phyloP scores from a whole-genome alignment of 2,888 invertebrate species.

The Drosophila setosimentum region DNA sequence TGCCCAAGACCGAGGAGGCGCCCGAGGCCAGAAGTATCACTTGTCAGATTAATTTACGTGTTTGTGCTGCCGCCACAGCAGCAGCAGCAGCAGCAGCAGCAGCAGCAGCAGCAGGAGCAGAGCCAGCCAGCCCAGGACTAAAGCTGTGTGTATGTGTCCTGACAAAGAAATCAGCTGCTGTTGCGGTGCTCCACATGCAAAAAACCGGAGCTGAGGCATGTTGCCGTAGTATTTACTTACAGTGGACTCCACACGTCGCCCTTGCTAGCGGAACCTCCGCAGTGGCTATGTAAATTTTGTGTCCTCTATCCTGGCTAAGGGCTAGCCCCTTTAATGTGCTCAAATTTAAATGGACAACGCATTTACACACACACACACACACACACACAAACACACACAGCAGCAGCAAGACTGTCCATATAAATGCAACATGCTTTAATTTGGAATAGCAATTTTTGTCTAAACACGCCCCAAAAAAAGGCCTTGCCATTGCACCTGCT shows the following conservation, averaged over 20 bases:
- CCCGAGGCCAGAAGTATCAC: conserved; percentile 84
- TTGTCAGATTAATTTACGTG: conserved; percentile 85
- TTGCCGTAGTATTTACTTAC: conserved; percentile 72
- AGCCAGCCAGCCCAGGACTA: conserved; percentile 22
- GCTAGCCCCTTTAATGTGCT: conserved; percentile 62
- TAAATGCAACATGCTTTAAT: conserved; percentile 63
- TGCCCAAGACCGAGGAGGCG: conserved; percentile 35
- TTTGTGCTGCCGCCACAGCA: conserved; percentile 80
- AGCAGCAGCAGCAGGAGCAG: too few species aligned
- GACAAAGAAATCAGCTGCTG: conserved; percentile 78
- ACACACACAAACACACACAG: neutral
- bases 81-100: conserved; percentile 36
- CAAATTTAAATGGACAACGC: conserved; percentile 70
- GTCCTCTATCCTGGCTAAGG: conserved; percentile 24
- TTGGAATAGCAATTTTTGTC: conserved; percentile 52
- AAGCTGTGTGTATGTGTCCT: conserved; percentile 53
- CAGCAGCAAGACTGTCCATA: conserved; percentile 13
- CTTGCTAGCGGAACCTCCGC: conserved; percentile 5
- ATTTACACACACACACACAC: conserved; percentile 21
- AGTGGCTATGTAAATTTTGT: conserved; percentile 54
- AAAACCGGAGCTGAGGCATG: conserved; percentile 67
- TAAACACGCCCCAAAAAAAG: conserved; percentile 31
- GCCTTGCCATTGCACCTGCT: conserved; percentile 31
- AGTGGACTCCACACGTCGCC: conserved; percentile 37
- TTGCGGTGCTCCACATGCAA: conserved; percentile 65